Evolutionary conservation across 2,113 vertebrate genomes (phyloP).

Genomic region (Melanerpes aurifrons): DNA sequence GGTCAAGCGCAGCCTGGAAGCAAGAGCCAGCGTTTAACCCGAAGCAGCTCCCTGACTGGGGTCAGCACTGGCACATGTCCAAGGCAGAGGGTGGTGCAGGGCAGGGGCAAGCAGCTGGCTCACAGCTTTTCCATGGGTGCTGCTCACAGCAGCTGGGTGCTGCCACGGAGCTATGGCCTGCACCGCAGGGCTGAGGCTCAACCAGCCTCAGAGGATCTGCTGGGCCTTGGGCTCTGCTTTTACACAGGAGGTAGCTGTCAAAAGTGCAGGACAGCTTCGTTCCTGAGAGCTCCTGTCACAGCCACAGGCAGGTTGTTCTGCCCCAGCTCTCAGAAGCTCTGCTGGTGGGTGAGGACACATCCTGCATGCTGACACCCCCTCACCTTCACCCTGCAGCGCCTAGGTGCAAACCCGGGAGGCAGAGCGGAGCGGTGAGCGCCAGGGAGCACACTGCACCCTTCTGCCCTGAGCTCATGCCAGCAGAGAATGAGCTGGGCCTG

Average conservation of each 20-base stretch:
- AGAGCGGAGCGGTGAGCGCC: neutral
- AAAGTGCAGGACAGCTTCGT: neutral
- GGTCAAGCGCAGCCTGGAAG: neutral
- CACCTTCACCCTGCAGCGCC: neutral
- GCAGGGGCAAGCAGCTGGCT: neutral
- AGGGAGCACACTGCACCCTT: neutral
- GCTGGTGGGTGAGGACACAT: neutral
- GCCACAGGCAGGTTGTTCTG: neutral
- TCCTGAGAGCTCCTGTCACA: neutral
- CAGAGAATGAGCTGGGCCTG: neutral
- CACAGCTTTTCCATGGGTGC: neutral
- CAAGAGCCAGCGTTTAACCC: neutral
- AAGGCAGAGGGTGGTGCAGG: neutral
- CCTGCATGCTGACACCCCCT: neutral
- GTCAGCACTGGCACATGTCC: neutral
- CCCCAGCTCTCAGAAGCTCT: neutral
- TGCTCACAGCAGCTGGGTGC: neutral
- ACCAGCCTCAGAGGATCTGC: neutral
- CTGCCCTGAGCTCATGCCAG: neutral
- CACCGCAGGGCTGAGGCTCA: neutral
- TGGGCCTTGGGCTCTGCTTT: neutral
- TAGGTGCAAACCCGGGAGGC: neutral
- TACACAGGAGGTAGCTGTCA: neutral
- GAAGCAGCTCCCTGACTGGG: neutral
- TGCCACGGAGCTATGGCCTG: neutral